Evolutionary conservation across 2,113 vertebrate species (phyloP), one percentile per base, ranked within the genome.

Genomic region (Saguinus midas): DNA sequence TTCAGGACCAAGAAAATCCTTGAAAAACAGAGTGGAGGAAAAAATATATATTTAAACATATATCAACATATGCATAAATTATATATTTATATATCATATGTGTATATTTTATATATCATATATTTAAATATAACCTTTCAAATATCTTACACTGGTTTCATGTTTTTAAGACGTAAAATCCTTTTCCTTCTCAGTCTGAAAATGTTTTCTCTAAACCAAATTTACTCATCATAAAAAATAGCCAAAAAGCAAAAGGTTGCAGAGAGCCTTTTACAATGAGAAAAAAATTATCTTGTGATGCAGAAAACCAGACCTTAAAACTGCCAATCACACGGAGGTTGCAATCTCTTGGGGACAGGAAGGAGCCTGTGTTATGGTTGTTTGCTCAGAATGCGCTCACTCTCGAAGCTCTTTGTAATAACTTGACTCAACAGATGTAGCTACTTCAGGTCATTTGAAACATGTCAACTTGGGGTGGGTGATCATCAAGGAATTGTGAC

Each of bases 361-460:
- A 48, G 8, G 66, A 66, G 14, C 61, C 29, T 55, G 23, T 14
- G n/a, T 57, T 55, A 18, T 11, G n/a, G 13, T 76, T 45, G 32
- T 66, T 80, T 61, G 40, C 92, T 94, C 17, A 0, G 16, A 25
- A 3, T 35, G 72, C 27, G 45, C 29, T 75, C 35, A 5, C 3
- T 90, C 73, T 73, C 6, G 2, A 85, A 82, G 73, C 11, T 78
- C 14, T 68, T 79, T 73, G 23, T 58, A 58, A 78, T 86, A 58
- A 90, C 70, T 58, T 80, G 57, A 61, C 27, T 70, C 43, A 84
- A 87, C 58, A 93, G 55, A 57, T 81, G 70, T 48, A 55, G n/a
- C 80, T n/a, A 82, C 50, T 88, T 89, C 23, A 66, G 79, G 79
- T 87, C 84, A 35, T 52, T 92, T 87, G 87, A 83, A 92, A 55